phyloP scores from a whole-genome alignment of 2,113 vertebrate species.

The Eulacestoma nigropectus region DNA sequence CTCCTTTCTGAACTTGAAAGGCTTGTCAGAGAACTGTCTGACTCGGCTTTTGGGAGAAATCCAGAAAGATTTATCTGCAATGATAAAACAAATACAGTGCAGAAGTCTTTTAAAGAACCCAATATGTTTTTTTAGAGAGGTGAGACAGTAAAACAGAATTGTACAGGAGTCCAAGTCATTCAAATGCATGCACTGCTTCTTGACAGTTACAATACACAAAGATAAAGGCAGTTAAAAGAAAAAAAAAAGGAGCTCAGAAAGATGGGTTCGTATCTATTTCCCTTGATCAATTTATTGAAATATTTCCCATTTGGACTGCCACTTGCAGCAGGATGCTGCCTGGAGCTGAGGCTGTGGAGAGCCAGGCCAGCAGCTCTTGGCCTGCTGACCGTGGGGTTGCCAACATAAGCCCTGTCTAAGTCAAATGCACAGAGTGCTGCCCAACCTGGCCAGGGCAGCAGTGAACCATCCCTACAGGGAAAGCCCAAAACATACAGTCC shows the following conservation, averaged over 20 bases:
- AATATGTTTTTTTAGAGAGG: not conserved
- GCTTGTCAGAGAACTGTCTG: slow-evolving; percentile 79
- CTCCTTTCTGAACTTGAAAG: slow-evolving; percentile 84
- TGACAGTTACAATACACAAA: not conserved
- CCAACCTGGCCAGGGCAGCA: not conserved
- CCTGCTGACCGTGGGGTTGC: not conserved
- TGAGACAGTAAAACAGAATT: not conserved
- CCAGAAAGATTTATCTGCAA: slow-evolving; percentile 85
- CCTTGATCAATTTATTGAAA: not conserved
- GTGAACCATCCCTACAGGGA: not conserved
- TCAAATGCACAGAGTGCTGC: not conserved
- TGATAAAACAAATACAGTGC: not conserved
- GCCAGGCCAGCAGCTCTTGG: not conserved
- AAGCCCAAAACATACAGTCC: not conserved
- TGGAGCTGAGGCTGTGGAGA: not conserved
- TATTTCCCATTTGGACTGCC: not conserved
- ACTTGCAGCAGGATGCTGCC: not conserved
- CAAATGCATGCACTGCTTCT: not conserved
- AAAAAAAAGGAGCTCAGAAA: not conserved
- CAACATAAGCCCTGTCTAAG: not conserved
- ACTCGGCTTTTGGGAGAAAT: slow-evolving; percentile 85
- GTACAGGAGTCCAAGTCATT: not conserved
- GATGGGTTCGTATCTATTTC: not conserved
- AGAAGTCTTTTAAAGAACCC: not conserved
- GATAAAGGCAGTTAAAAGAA: not conserved